A percentile compares a stretch with the other conserved stretches of the same genome.
Conservation (phyloP, 1,140 invertebrate genomes). For the Formica exsecta region DNA sequence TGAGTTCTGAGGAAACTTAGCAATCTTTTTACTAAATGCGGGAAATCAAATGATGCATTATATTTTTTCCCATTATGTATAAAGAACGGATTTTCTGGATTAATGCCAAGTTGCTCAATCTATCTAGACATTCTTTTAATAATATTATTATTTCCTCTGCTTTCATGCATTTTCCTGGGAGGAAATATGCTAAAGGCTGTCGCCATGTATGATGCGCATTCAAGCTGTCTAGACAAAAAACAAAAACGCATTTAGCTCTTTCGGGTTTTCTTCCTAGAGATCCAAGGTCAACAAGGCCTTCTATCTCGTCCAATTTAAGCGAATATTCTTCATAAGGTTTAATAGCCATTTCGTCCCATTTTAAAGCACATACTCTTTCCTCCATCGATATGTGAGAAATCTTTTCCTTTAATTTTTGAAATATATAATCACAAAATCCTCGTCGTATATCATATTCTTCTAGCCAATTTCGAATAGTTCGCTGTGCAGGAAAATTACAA, state of each 20-base stretch:
- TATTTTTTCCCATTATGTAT: conserved; percentile 1
- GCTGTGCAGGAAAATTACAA: no score
- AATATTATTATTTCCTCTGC: no score
- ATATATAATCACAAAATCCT: conserved; percentile 2
- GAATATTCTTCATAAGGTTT: conserved; percentile 13
- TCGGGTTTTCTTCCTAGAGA: neutral
- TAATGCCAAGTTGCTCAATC: no score
- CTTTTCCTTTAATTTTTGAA: neutral
- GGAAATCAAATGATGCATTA: conserved; percentile 11
- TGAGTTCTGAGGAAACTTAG: neutral
- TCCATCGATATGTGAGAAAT: neutral
- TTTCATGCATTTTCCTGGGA: no score
- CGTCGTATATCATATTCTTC: neutral
- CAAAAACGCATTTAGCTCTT: conserved; percentile 1
- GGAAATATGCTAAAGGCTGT: no score
- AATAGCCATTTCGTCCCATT: neutral
- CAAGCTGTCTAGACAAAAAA: neutral
- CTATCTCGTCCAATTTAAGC: neutral
- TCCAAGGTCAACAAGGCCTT: conserved; percentile 3
- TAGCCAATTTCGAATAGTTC: neutral
- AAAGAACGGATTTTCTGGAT: neutral
- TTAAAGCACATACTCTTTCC: neutral
- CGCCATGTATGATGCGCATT: neutral
- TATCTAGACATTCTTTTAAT: no score
- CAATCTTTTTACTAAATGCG: conserved; percentile 8